phyloP scores from a whole-genome alignment of 2,113 vertebrate genomes.

The Sinocyclocheilus anophthalmus region DNA sequence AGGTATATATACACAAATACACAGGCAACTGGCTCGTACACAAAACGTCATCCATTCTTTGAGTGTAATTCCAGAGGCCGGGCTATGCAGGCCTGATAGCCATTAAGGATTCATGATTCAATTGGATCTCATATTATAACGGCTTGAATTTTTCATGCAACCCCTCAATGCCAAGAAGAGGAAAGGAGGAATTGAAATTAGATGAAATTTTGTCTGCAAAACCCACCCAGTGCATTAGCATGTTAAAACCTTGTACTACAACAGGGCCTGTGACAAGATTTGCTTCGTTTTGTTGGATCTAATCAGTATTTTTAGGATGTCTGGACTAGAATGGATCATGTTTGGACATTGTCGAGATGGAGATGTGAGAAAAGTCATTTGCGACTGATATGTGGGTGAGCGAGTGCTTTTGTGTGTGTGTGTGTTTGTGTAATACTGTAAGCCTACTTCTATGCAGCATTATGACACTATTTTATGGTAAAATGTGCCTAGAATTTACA shows the following conservation, averaged over 20 bases:
- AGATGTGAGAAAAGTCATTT: conserved; percentile 54
- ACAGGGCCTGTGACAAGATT: conserved; percentile 57
- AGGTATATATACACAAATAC: background rate
- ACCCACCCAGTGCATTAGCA: conserved; percentile 57
- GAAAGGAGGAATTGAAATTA: conserved; percentile 65
- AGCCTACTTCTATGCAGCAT: background rate
- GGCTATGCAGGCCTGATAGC: conserved; percentile 61
- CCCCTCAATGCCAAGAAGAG: conserved; percentile 60
- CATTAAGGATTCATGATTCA: conserved; percentile 81
- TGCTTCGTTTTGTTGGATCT: conserved; percentile 35
- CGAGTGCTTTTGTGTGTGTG: conserved; percentile 19
- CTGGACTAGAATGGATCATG: conserved; percentile 43
- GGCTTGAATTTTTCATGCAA: conserved; percentile 75
- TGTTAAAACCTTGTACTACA: conserved; percentile 27
- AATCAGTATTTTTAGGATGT: conserved; percentile 53
- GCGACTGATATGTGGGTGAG: conserved; percentile 57
- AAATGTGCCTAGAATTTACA: background rate
- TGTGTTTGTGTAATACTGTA: background rate
- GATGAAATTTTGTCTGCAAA: conserved; percentile 50
- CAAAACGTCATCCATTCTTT: conserved; percentile 54
- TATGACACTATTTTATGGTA: background rate
- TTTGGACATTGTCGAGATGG: conserved; percentile 48
- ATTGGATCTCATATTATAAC: conserved; percentile 79
- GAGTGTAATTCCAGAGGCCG: conserved; percentile 67
- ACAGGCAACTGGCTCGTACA: conserved; percentile 35